Base-by-base conservation (phyloP, 2,888 invertebrate species). In the Eilema caniola region DNA sequence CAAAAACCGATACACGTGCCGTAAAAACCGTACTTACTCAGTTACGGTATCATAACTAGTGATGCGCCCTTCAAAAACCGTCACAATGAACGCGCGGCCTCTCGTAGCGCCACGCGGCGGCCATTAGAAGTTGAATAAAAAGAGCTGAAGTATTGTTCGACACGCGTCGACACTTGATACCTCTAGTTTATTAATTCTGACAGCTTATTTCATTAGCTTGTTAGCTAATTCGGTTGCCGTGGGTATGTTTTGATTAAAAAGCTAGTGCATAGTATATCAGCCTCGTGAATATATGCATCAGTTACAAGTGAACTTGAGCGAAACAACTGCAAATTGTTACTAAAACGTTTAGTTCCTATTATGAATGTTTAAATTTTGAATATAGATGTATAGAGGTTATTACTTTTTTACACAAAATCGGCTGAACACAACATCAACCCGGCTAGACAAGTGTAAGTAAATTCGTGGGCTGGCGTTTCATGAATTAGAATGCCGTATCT, bases 81-180 rank as follows among this genome's bases (percentile, higher is more conserved):
- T 79, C 66, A 92, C 92, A 92, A 93, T 90, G 83, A 80, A 62
- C 88, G 85, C 62, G 69, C 23, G 63, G 23, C 62, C 66, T 69
- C 92, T 93, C 81, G 78, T 80, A 69, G 61, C 70, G 92, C 86
- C 93, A 93, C 93, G 93, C 90, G 93, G 71, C 88, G 61, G 80
- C 92, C 93, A 93, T 93, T 93, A 93, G 88, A 83, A 77, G 80
- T 78, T 84, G 77, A 74, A 78, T 88, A 90, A 90, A 91, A 92
- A 89, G 87, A 79, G 83, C 74, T 79, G 69, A 71, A 69, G 73
- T 83, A 81, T 86, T 84, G 81, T 83, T 66, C 59, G 86, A 24
- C 93, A 92, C 93, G 92, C 85, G 93, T 82, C 88, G 89, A 88
- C 90, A 93, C 93, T 92, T 86, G 92, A 93, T 93, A 92, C 81